phyloP scores from a whole-genome alignment of 2,797 vertebrate genomes.

The Syndactyla subalaris region DNA sequence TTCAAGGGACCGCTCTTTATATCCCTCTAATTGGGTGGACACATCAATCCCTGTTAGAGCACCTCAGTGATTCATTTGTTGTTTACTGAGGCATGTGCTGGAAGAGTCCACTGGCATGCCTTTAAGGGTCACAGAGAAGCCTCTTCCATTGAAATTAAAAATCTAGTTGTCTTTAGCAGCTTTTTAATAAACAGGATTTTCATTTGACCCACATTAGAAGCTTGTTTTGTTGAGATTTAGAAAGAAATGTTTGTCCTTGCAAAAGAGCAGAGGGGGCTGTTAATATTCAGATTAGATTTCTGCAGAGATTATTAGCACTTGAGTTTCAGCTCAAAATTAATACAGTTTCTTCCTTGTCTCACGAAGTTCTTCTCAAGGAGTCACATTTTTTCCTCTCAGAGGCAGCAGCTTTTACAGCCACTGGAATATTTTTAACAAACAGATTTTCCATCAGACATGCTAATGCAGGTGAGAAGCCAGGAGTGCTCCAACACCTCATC shows the following conservation, averaged over 20 bases:
- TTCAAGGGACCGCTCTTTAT: conserved; percentile 49
- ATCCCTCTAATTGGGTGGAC: conserved; percentile 55
- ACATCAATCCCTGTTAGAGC: conserved; percentile 66
- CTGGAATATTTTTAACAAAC: background rate
- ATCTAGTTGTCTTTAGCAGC: conserved; percentile 53
- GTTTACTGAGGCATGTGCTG: conserved; percentile 54
- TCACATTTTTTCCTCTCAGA: background rate
- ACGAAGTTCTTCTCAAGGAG: background rate
- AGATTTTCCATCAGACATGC: background rate
- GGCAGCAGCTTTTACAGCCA: background rate
- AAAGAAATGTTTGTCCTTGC: conserved; percentile 22
- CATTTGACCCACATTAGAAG: conserved; percentile 39
- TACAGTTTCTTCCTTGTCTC: background rate
- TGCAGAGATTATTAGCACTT: background rate
- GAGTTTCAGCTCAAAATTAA: background rate
- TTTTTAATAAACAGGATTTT: conserved; percentile 52
- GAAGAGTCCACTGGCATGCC: conserved; percentile 61
- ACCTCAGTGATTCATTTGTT: conserved; percentile 61
- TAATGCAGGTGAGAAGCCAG: background rate
- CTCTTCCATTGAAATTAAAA: conserved; percentile 65
- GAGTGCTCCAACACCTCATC: background rate
- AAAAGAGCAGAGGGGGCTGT: background rate
- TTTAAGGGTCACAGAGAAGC: conserved; percentile 55
- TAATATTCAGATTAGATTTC: conserved; percentile 10
- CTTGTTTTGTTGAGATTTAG: background rate